Evolutionary conservation across 1,140 invertebrate species (phyloP), one percentile per base, ranked within the genome.

Genomic region (Goniozus legneri): DNA sequence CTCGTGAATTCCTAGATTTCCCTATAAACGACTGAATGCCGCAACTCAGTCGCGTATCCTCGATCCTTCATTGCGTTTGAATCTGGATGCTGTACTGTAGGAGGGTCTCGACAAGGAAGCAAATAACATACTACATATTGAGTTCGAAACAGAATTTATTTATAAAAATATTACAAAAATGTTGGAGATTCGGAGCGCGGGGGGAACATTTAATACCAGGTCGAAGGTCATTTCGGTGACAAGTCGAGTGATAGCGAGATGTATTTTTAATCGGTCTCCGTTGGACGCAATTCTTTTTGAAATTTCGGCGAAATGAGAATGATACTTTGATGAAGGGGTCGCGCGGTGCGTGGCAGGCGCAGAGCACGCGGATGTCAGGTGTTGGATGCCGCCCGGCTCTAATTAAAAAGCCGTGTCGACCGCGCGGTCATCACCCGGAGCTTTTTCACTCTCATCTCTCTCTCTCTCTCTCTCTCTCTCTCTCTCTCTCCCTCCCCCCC

Each of bases 401-500:
- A 75, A 75, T 75, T 75, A 75, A 75, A 75, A 75, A 75, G 71
- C 71, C 70, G 66, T 75, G 72, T 75, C 63, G 61, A 58, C 58
- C 52, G 50, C 56, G 10, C 24, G 24, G 60, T 61, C 69, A 65
- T 71, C 71, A 68, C 60, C 24, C 6, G 53, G 59, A 63, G 61
- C 58, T 64, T 62, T 67, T 65, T 69, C 67, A 72, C 73, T 72
- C 68, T 65, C 66, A 69, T 73, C 71, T 74, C 60, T 57, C 62
- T 59, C 63, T 60, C 62, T 69, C 65, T 58, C 10, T 47, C 16
- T 45, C 34, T 21, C 21, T 45, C 44, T 40, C 19, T 19, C 22
- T 13, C 33, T 15, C 36, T 47, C 12, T 32, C 3, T 21, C 24
- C 16, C 3, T n/a, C 31, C 34, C n/a, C n/a, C 31, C n/a, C 31